Conservation (phyloP, 1,140 invertebrate genomes). For the Dreissena rostriformis region DNA sequence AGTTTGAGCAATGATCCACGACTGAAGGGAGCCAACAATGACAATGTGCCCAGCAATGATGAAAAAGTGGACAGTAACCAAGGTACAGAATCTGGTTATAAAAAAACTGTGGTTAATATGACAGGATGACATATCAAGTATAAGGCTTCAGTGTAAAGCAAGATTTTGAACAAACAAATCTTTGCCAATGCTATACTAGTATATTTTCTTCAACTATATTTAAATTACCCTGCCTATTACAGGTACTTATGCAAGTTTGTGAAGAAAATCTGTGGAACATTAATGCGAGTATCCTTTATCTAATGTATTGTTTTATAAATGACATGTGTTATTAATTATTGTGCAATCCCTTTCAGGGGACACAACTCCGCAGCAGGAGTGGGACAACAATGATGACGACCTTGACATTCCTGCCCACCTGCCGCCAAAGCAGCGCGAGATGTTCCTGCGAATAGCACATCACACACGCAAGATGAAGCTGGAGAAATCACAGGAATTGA, state of each 20-base stretch:
- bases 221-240: no score
- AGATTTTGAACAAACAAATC: no score
- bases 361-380: slow-evolving; percentile 31
- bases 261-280: no score
- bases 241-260: no score
- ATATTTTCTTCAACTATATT: no score
- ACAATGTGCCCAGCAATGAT: not conserved
- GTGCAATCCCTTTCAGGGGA: slow-evolving; percentile 17
- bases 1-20: not conserved
- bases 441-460: slow-evolving; percentile 87
- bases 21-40: not conserved
- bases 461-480: slow-evolving; percentile 82
- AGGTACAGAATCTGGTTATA: not conserved
- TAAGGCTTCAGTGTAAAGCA: no score
- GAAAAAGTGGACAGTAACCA: not conserved
- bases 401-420: slow-evolving; percentile 80
- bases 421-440: slow-evolving; percentile 86
- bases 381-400: slow-evolving; percentile 43
- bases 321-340: no score
- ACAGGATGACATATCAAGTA: no score
- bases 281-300: no score
- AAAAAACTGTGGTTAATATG: no score
- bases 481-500: slow-evolving; percentile 54
- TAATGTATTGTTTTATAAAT: no score
- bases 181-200: no score